Evolutionary conservation across 2,113 vertebrate species (phyloP).

Genomic region (Edolisoma coerulescens): DNA sequence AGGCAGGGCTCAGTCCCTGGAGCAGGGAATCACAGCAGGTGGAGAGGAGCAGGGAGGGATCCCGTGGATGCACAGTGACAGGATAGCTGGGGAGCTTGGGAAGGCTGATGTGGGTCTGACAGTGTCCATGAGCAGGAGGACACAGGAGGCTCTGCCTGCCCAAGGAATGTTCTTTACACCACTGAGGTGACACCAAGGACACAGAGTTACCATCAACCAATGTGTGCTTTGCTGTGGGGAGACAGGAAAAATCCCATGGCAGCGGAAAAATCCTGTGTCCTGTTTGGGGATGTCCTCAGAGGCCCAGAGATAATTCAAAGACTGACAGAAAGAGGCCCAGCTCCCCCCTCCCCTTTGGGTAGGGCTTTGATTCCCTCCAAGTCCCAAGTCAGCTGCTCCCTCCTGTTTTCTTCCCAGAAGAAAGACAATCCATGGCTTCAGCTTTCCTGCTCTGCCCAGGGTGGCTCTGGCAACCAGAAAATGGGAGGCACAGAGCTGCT

Average conservation of each 20-base stretch:
- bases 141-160: background rate
- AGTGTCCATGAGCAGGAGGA: background rate
- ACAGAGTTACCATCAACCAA: background rate
- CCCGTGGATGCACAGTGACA: rapidly evolving
- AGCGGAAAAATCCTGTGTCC: background rate
- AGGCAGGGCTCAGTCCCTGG: no score
- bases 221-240: background rate
- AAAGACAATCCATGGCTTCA: background rate
- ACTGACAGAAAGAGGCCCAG: background rate
- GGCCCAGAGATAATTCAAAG: background rate
- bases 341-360: background rate
- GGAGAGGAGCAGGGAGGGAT: background rate
- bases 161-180: background rate
- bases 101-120: background rate
- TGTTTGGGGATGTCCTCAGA: background rate
- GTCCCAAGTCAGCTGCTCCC: background rate
- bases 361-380: background rate
- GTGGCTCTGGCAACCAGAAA: background rate
- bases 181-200: background rate
- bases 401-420: background rate
- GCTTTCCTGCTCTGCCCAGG: background rate
- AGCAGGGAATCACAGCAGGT: rapidly evolving
- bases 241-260: background rate
- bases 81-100: background rate
- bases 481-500: background rate